Percentiles rank a stretch among this genome's conserved stretches.
phyloP scores from a whole-genome alignment of 1,140 invertebrate genomes.

The Chlorops oryzae region DNA sequence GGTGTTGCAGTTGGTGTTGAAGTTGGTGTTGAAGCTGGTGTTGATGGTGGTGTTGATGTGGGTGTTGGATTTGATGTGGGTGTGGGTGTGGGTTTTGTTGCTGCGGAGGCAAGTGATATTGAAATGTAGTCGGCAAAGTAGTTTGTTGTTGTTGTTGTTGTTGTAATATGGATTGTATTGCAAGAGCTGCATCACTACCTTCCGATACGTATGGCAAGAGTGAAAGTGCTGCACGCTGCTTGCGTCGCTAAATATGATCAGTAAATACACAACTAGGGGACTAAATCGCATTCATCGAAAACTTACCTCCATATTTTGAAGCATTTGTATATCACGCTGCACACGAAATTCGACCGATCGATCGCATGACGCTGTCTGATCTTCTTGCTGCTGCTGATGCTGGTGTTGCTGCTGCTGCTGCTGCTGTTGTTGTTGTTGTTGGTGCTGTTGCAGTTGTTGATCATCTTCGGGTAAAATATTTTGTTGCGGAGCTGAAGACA shows the following conservation, averaged over 20 bases:
- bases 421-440: constrained; percentile 18
- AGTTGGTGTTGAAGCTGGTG: constrained; percentile 28
- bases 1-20: constrained; percentile 22
- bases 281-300: too few relatives aligned
- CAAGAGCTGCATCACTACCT: too few relatives aligned
- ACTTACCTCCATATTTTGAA: too few relatives aligned
- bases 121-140: too few relatives aligned
- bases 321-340: too few relatives aligned
- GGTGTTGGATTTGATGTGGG: constrained; percentile 20
- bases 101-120: too few relatives aligned
- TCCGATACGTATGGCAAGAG: too few relatives aligned
- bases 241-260: too few relatives aligned
- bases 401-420: constrained; percentile 30
- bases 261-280: too few relatives aligned
- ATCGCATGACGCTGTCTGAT: not conserved
- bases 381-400: not conserved
- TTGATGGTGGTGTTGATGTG: constrained; percentile 20
- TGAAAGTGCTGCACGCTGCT: too few relatives aligned
- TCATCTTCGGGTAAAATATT: constrained; percentile 24
- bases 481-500: constrained; percentile 20
- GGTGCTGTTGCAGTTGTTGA: constrained; percentile 22
- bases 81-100: constrained; percentile 20
- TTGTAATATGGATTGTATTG: too few relatives aligned
- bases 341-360: constrained; percentile 15
- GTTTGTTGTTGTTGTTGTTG: too few relatives aligned